A percentile compares a stretch with the other conserved stretches of the same genome.
Evolutionary conservation across 2,888 invertebrate genomes (phyloP).

Genomic region (Acronicta aceris): DNA sequence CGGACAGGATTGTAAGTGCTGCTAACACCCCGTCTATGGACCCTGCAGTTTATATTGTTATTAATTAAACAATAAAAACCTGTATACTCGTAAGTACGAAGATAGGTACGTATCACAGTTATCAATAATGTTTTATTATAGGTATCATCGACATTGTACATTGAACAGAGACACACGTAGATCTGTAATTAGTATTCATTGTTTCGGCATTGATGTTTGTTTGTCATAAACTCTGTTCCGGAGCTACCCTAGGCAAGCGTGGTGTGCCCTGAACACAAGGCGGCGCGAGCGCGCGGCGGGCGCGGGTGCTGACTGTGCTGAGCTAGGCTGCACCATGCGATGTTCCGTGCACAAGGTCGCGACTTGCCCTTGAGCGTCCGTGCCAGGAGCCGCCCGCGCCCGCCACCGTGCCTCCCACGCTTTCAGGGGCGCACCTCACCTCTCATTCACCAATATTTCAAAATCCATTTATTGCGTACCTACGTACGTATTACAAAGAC

Average conservation of each 20-base stretch:
- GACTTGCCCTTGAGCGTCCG: neutral
- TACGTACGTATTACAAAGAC: no score
- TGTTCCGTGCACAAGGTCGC: constrained; percentile 1
- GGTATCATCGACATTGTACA: neutral
- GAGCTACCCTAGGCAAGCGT: neutral
- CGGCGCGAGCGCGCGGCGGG: no score
- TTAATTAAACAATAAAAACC: no score
- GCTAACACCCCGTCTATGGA: no score
- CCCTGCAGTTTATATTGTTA: no score
- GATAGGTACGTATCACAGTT: no score
- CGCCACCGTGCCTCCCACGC: no score
- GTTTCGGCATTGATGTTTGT: neutral
- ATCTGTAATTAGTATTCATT: neutral
- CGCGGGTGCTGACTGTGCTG: no score
- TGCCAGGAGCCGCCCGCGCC: neutral
- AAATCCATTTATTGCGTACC: no score
- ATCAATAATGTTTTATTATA: neutral
- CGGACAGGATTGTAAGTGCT: no score
- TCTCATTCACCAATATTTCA: no score
- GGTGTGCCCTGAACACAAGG: neutral
- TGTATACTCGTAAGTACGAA: no score
- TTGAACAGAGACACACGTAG: neutral
- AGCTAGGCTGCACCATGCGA: neutral
- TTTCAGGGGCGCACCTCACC: neutral
- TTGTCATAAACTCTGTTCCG: neutral